Percentiles rank a stretch among this genome's conserved stretches.
These are phyloP conservation scores for Amblyraja radiata DNA, from an alignment of 2,797 vertebrate genomes.

Conservation along the genomic window DNA sequence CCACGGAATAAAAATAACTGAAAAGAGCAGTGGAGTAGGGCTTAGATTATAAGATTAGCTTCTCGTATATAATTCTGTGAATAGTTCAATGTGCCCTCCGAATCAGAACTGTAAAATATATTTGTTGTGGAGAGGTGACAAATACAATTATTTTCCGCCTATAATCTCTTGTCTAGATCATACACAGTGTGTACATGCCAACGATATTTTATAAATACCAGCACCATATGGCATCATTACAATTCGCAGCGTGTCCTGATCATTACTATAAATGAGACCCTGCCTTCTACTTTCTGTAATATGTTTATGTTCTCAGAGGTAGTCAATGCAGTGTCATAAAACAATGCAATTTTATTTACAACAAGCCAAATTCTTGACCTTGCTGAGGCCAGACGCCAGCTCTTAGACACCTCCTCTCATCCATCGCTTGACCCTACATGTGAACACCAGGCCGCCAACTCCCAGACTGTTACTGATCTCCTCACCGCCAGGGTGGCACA, in stretches of 20 bases:
- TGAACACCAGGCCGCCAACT: too few species aligned
- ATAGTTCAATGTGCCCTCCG: neutral
- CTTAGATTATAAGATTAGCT: neutral
- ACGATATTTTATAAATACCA: neutral
- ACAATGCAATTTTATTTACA: neutral
- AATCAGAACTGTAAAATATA: neutral
- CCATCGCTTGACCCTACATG: too few species aligned
- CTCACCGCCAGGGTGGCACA: too few species aligned
- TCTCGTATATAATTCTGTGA: neutral
- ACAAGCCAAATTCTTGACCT: too few species aligned
- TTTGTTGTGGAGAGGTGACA: neutral
- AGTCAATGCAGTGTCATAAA: neutral
- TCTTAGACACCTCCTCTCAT: too few species aligned
- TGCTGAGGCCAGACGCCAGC: too few species aligned
- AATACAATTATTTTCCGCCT: slow-evolving; percentile 1
- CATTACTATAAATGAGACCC: neutral
- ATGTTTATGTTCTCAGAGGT: neutral
- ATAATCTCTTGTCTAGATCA: neutral
- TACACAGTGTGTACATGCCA: neutral
- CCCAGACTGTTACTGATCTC: too few species aligned
- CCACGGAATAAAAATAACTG: neutral
- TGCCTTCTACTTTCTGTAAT: neutral
- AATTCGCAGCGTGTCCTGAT: neutral
- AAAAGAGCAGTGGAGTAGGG: neutral
- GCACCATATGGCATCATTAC: neutral